A percentile compares a stretch with the other conserved stretches of the same genome.
Conservation (phyloP, 1,140 invertebrate species). For the Archegozetes longisetosus region DNA sequence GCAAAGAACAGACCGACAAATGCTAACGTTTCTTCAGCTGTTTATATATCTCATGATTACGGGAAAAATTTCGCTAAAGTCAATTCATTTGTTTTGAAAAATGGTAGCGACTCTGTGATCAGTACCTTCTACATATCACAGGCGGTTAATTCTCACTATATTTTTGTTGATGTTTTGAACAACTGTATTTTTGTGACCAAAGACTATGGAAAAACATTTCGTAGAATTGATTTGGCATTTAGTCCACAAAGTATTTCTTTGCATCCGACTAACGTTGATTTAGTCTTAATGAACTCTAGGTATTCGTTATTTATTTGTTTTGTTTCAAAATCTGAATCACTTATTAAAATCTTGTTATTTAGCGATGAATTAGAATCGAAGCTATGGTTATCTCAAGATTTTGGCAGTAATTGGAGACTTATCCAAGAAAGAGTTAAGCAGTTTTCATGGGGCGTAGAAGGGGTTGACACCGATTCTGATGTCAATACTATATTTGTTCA, state of each 20-base stretch:
- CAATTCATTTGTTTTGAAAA: background rate
- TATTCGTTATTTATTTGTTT: too few relatives aligned
- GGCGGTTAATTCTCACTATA: conserved; percentile 43
- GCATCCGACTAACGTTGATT: conserved; percentile 44
- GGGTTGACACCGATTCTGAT: conserved; percentile 18
- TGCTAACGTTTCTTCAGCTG: conserved; percentile 40
- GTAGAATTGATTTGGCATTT: conserved; percentile 43
- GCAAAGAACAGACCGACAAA: conserved; percentile 42
- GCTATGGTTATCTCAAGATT: conserved; percentile 57
- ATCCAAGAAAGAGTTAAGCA: conserved; percentile 55
- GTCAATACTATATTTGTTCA: conserved; percentile 44
- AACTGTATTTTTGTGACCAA: conserved; percentile 56
- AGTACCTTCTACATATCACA: conserved; percentile 6
- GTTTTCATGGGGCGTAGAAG: conserved; percentile 38
- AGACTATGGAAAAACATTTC: conserved; percentile 50
- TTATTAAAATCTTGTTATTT: conserved; percentile 39
- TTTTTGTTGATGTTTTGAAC: conserved; percentile 62
- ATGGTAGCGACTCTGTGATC: background rate
- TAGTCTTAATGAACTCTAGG: conserved; percentile 49
- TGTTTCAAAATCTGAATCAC: too few relatives aligned
- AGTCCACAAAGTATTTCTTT: conserved; percentile 56
- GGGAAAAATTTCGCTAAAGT: conserved; percentile 53
- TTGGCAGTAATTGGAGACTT: conserved; percentile 47
- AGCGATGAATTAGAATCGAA: background rate
- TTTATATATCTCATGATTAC: conserved; percentile 73